Percentiles rank a stretch among this genome's conserved stretches.
Conservation (phyloP, 2,888 invertebrate species). For the Asteroscopus sphinx region DNA sequence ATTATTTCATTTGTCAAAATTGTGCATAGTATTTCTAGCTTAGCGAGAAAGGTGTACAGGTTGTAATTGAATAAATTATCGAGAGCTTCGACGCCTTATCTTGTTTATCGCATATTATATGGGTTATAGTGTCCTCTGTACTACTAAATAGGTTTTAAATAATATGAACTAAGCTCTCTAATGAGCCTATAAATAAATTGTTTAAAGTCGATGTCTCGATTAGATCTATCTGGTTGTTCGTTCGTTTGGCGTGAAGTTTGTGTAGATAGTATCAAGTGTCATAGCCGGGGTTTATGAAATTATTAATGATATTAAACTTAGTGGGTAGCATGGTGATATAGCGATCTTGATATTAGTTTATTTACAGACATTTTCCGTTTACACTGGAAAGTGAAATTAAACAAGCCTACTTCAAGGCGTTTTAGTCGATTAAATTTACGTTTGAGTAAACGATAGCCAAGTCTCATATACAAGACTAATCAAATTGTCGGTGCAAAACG, state of each 20-base stretch:
- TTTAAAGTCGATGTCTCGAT: constrained; percentile 46
- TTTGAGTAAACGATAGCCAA: constrained; percentile 28
- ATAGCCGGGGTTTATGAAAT: constrained; percentile 41
- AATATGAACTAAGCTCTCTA: constrained; percentile 46
- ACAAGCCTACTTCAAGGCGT: constrained; percentile 2
- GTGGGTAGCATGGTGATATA: constrained; percentile 8
- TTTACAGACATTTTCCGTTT: constrained; percentile 16
- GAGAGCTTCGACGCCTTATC: constrained; percentile 42
- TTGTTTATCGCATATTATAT: constrained; percentile 48
- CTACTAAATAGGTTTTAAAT: constrained; percentile 46
- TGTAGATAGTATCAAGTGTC: constrained; percentile 36
- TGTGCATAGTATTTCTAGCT: constrained; percentile 19
- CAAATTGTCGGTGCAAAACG: constrained; percentile 37
- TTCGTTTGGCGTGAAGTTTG: constrained; percentile 36
- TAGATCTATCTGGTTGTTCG: constrained; percentile 49
- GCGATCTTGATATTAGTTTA: constrained; percentile 25
- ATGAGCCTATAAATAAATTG: constrained; percentile 64
- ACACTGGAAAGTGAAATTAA: constrained; percentile 27
- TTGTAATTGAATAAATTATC: constrained; percentile 48
- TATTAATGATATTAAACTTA: constrained; percentile 34
- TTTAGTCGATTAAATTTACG: constrained; percentile 41
- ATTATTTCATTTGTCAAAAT: constrained; percentile 58
- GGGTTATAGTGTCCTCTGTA: constrained; percentile 34
- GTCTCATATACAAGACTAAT: constrained; percentile 33
- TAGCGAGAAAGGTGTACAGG: constrained; percentile 21